These are phyloP conservation scores for Drosophila paramelanica DNA, from an alignment of 2,888 invertebrate genomes.

Conservation along the genomic window DNA sequence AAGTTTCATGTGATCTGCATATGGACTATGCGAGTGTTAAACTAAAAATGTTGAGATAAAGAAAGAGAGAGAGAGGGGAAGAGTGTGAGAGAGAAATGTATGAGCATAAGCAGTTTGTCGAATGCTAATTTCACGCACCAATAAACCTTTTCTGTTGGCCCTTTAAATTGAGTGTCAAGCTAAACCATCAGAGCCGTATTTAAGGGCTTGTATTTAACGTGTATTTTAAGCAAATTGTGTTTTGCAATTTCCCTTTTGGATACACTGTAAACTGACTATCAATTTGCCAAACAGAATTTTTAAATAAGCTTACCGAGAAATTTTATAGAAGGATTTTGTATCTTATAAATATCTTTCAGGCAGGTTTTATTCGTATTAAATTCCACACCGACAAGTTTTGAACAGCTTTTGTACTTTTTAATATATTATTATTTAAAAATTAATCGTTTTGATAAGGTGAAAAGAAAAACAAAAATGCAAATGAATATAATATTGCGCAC, in stretches of 20 bases:
- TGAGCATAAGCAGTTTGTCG: conserved; percentile 64
- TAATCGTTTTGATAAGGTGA: background rate
- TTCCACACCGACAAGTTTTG: background rate
- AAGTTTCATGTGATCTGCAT: conserved; percentile 47
- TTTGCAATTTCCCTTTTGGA: background rate
- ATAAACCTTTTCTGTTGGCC: conserved; percentile 32
- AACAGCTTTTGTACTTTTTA: conserved; percentile 17
- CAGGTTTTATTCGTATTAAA: no score
- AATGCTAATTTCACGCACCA: conserved; percentile 78
- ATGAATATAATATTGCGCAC: conserved; percentile 18
- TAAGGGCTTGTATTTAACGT: background rate
- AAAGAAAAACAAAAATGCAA: background rate
- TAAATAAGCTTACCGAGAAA: no score
- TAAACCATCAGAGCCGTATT: conserved; percentile 26
- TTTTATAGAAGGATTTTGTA: no score
- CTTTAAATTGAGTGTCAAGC: conserved; percentile 33
- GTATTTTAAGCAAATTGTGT: background rate
- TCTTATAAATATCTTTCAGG: no score
- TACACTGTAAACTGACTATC: background rate
- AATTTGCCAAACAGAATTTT: no score
- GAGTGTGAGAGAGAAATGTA: conserved; percentile 8
- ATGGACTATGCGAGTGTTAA: conserved; percentile 18
- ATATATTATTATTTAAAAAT: conserved; percentile 19
- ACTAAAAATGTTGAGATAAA: conserved; percentile 39
- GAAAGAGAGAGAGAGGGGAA: background rate